Percentiles rank a stretch among this genome's conserved stretches.
Conservation (phyloP, 2,113 vertebrate species). For the Ochotona curzoniae region DNA sequence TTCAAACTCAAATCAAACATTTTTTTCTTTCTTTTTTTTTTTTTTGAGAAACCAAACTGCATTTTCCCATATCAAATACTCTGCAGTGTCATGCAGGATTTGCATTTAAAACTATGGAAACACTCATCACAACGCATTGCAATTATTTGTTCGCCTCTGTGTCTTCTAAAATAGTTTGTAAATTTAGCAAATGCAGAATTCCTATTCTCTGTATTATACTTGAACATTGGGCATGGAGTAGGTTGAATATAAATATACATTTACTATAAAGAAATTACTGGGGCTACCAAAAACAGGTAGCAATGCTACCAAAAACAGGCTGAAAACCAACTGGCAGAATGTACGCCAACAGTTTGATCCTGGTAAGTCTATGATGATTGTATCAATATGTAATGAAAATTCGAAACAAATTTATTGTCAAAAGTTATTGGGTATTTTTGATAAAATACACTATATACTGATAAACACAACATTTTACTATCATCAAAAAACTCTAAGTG, state of each 20-base stretch:
- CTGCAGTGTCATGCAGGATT: background rate
- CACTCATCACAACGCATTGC: background rate
- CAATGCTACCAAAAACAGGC: background rate
- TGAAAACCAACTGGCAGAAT: background rate
- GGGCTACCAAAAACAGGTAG: background rate
- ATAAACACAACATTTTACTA: constrained; percentile 55
- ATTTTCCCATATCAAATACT: background rate
- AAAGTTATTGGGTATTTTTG: background rate
- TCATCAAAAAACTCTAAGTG: background rate
- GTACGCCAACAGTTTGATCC: background rate
- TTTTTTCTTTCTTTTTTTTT: background rate
- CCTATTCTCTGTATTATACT: background rate
- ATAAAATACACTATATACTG: constrained; percentile 1
- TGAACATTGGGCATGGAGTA: background rate
- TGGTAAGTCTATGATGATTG: background rate
- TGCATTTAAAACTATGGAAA: background rate
- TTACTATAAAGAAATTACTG: background rate
- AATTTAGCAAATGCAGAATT: background rate
- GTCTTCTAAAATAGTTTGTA: background rate
- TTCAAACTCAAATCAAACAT: background rate
- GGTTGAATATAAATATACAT: background rate
- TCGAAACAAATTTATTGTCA: constrained; percentile 52
- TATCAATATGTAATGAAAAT: constrained; percentile 47
- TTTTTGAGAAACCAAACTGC: background rate
- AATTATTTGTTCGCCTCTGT: background rate